Evolutionary conservation across 2,797 vertebrate genomes (phyloP).

Genomic region (Coilia nasus): DNA sequence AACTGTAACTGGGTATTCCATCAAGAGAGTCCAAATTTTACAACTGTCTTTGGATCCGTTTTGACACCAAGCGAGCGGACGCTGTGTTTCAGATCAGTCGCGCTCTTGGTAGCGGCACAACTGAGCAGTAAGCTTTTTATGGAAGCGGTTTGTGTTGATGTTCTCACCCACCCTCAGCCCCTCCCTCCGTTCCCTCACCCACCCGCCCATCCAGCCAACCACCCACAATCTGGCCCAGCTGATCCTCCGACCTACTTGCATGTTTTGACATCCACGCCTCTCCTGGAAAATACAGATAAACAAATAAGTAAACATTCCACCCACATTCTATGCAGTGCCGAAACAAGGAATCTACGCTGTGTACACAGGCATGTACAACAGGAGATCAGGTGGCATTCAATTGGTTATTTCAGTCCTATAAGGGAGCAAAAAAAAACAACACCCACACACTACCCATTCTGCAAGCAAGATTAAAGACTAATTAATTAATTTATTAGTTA

Average conservation of each 20-base stretch:
- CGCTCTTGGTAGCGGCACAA: no score
- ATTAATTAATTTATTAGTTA: no score
- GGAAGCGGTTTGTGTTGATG: no score
- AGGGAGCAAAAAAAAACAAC: slow-evolving; percentile 3
- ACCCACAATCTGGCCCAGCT: background rate
- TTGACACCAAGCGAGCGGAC: background rate
- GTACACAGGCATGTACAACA: background rate
- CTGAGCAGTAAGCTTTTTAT: no score
- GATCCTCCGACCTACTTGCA: background rate
- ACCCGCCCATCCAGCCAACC: no score
- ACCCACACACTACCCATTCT: no score
- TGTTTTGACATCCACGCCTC: background rate
- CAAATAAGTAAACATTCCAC: background rate
- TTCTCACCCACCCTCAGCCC: no score
- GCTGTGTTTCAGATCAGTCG: background rate
- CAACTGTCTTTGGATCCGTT: background rate
- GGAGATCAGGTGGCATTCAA: slow-evolving; percentile 19
- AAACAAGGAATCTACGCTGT: slow-evolving; percentile 4
- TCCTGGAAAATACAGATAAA: background rate
- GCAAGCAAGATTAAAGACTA: no score
- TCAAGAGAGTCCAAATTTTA: background rate
- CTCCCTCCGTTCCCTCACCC: no score
- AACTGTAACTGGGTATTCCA: background rate
- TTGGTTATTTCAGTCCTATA: slow-evolving; percentile 25
- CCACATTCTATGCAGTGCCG: slow-evolving; percentile 49